These are phyloP conservation scores for Xylocopa sonorina DNA, from an alignment of 1,140 invertebrate genomes.

Conservation along the genomic window DNA sequence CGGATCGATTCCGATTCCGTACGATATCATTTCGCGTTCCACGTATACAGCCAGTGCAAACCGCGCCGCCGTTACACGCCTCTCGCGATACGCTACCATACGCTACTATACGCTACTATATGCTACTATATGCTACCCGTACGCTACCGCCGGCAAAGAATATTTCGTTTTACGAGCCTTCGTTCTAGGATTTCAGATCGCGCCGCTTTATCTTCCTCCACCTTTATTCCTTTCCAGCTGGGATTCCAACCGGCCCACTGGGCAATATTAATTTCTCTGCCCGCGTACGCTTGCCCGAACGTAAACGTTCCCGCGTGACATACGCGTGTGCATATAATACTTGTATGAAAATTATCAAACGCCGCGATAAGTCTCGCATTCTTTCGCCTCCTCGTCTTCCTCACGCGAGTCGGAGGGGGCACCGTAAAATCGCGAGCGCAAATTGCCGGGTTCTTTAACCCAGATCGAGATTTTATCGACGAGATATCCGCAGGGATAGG, in stretches of 20 bases:
- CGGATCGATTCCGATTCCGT: conserved; percentile 48
- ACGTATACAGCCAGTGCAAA: too few relatives aligned
- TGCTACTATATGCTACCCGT: neutral
- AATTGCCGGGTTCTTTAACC: conserved; percentile 34
- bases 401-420: neutral
- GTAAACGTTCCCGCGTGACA: conserved; percentile 25
- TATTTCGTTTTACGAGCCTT: conserved; percentile 44
- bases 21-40: conserved; percentile 31
- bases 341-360: conserved; percentile 30
- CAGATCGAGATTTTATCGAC: conserved; percentile 44
- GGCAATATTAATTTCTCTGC: conserved; percentile 38
- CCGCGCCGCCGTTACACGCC: too few relatives aligned
- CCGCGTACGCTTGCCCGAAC: conserved; percentile 23
- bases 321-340: neutral
- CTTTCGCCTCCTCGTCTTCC: neutral
- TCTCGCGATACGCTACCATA: too few relatives aligned
- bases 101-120: neutral
- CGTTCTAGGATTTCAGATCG: conserved; percentile 33
- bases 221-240: conserved; percentile 39
- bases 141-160: too few relatives aligned
- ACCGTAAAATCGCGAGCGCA: conserved; percentile 48
- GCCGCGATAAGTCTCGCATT: conserved; percentile 11
- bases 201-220: conserved; percentile 7
- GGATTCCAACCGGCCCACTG: conserved; percentile 11
- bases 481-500: conserved; percentile 5